Evolutionary conservation across 2,797 vertebrate genomes (phyloP), one percentile per base, ranked within the genome.

Genomic region (Zenarchopterus dispar): DNA sequence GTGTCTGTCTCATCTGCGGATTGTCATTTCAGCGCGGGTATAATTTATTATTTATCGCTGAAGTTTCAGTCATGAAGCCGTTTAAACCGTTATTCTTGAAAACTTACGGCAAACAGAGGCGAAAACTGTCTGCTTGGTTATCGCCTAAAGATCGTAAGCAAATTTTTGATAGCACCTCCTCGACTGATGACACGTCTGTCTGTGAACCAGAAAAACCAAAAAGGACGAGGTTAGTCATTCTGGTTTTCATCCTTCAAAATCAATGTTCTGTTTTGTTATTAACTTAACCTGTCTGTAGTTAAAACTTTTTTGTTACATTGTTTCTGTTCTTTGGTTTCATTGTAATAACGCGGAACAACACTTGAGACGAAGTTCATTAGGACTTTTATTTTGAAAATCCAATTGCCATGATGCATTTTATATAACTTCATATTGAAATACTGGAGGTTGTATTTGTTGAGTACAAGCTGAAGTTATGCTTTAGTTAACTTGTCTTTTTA

Each of bases 41-140:
- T 28, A 1, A 18, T 3, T 13, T 1, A 44, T 10, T 11, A 1
- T 17, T 43, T 10, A 2, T 16, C 43, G 2, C 11, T 13, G 18
- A 0, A 0, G 5, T 23, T 6, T 41, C 0, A 45, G 65, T 6
- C 36, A 90, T 86, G 84, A 83, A 89, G 73, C 28, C 43, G 1
- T 26, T 18, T 3, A 78, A 85, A 44, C 66, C 87, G 0, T 0
- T 85, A 9, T 81, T 57, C 61, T 1, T 94, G 17, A 93, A 85
- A 41, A 94, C 93, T 0, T 94, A 94, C 46, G 90, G 91, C 0
- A 92, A 73, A 59, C 71, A 70, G 8, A 81, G 5, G 23, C 84
- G 87, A 4, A 88, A 88, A 24, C 1, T 93, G 36, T 51, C 91
- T 2, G 70, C 78, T 8, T 94, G 93, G 93, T 43, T 94, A 13